phyloP scores from a whole-genome alignment of 1,140 invertebrate genomes.

The Papilio polytes region DNA sequence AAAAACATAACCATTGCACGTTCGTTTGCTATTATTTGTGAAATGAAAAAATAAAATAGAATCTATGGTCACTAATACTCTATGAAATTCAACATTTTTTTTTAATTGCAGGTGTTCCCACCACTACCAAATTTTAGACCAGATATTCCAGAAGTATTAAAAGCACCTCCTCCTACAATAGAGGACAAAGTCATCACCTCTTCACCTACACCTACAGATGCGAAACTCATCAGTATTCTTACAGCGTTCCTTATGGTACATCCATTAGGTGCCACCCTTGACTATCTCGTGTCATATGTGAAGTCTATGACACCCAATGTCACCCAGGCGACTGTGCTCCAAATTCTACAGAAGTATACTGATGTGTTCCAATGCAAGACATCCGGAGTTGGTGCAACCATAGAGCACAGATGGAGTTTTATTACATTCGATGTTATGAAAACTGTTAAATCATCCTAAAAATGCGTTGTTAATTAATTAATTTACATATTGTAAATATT shows the following conservation, averaged over 20 bases:
- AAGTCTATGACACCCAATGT: constrained; percentile 60
- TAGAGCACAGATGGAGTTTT: constrained; percentile 65
- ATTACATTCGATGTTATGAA: constrained; percentile 62
- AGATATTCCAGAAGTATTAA: constrained; percentile 32
- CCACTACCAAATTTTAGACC: constrained; percentile 46
- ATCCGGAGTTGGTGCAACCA: constrained; percentile 55
- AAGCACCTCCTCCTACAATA: constrained; percentile 42
- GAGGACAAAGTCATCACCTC: constrained; percentile 45
- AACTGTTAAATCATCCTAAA: constrained; percentile 18
- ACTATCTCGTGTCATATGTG: constrained; percentile 67
- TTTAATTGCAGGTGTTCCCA: constrained; percentile 49
- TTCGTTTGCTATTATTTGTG: too few species aligned
- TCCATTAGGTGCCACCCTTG: constrained; percentile 62
- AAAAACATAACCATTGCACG: too few species aligned
- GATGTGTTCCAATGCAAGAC: constrained; percentile 62
- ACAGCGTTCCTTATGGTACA: constrained; percentile 72
- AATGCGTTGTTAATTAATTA: neutral
- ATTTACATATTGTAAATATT: neutral
- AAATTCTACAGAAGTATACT: constrained; percentile 58
- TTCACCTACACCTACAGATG: constrained; percentile 54
- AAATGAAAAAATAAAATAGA: constrained; percentile 5
- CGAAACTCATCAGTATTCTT: constrained; percentile 68
- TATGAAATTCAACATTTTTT: neutral
- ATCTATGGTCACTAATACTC: constrained; percentile 6
- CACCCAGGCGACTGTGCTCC: constrained; percentile 53